These are phyloP conservation scores for Empis livida DNA, from an alignment of 2,888 invertebrate species.

Conservation along the genomic window DNA sequence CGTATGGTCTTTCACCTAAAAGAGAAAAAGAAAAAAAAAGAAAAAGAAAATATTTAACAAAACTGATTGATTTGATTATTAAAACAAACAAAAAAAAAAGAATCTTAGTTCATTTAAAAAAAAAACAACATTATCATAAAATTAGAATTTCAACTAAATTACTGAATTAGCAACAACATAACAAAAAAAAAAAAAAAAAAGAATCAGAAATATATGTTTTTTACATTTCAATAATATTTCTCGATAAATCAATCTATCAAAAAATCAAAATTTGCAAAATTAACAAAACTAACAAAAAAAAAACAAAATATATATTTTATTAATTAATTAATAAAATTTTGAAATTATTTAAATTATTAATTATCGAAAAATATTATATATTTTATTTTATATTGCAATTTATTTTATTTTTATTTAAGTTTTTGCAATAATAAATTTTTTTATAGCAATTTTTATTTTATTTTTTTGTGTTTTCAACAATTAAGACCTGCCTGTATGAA, in stretches of 20 bases:
- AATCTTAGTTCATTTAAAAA: not conserved
- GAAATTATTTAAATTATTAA: too few relatives aligned
- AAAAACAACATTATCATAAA: slow-evolving; percentile 1
- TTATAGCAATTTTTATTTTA: too few relatives aligned
- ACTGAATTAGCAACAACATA: slow-evolving; percentile 8
- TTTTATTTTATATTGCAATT: not conserved
- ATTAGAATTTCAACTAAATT: not conserved
- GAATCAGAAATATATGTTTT: slow-evolving; percentile 1
- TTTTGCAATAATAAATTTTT: too few relatives aligned
- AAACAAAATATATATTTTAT: not conserved
- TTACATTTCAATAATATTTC: not conserved
- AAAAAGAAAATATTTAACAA: too few relatives aligned
- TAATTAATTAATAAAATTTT: too few relatives aligned
- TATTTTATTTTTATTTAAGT: not conserved
- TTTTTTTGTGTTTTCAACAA: not conserved
- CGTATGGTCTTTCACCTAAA: slow-evolving; percentile 60
- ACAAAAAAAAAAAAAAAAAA: not conserved
- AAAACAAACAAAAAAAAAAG: too few relatives aligned
- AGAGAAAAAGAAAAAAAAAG: slow-evolving; percentile 6
- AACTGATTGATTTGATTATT: too few relatives aligned
- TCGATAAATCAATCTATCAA: not conserved
- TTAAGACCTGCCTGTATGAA: slow-evolving; percentile 45
- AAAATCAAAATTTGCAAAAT: not conserved
- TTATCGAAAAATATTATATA: not conserved
- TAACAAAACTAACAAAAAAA: not conserved